Conservation (phyloP, 2,797 vertebrate genomes). For the Alauda arvensis region DNA sequence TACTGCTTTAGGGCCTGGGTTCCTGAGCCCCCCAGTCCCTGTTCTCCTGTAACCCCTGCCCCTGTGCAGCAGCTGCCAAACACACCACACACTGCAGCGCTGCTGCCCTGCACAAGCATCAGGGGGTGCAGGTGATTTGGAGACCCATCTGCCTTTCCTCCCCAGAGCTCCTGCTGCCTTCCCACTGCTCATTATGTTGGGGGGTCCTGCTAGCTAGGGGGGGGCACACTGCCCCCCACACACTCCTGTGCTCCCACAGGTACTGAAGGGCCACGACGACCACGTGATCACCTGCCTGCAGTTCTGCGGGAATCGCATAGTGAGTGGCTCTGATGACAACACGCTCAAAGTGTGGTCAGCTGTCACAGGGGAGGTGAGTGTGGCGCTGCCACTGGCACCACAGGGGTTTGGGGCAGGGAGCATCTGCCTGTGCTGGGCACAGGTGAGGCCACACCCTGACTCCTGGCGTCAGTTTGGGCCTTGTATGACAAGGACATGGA, state of each 20-base stretch:
- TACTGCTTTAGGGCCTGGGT: neutral
- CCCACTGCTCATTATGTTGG: neutral
- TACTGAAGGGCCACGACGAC: conserved; percentile 65
- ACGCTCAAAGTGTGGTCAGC: conserved; percentile 68
- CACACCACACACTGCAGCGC: neutral
- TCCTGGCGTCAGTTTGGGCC: neutral
- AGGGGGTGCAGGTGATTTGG: neutral
- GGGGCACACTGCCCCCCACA: neutral
- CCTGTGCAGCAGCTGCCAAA: neutral
- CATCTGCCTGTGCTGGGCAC: neutral
- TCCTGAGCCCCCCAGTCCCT: neutral
- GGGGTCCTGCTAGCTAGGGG: neutral
- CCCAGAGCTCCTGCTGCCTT: neutral
- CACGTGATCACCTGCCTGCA: conserved; percentile 68
- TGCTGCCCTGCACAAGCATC: neutral
- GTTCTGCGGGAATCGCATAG: conserved; percentile 63
- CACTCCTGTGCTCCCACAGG: neutral
- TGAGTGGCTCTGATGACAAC: conserved; percentile 64
- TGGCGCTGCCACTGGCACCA: neutral
- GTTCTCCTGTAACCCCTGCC: neutral
- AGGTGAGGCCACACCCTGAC: neutral
- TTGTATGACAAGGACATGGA: neutral
- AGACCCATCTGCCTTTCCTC: neutral
- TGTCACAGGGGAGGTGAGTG: conserved; percentile 48
- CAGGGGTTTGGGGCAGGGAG: no score